These are phyloP conservation scores for Dryobates pubescens DNA, from an alignment of 2,797 vertebrate genomes.

Conservation along the genomic window DNA sequence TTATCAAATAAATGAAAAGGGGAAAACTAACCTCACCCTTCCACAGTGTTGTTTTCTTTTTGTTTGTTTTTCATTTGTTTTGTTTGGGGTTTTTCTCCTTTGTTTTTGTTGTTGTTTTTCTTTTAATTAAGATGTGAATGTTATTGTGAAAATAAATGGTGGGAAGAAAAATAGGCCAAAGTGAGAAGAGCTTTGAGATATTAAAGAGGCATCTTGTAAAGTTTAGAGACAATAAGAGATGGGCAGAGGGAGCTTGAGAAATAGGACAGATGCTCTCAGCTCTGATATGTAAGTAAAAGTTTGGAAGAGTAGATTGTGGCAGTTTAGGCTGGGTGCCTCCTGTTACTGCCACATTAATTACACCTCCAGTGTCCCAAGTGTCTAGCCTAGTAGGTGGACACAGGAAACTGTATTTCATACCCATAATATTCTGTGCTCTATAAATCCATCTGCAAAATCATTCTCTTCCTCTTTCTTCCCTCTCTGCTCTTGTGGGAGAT, in stretches of 20 bases:
- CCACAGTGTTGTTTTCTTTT: background rate
- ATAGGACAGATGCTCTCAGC: background rate
- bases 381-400: too few species aligned
- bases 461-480: too few species aligned
- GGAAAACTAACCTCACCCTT: background rate
- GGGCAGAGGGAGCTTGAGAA: background rate
- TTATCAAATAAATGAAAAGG: constrained; percentile 16
- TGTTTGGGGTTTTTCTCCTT: too few species aligned
- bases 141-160: background rate
- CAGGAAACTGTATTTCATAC: too few species aligned
- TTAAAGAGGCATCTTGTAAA: background rate
- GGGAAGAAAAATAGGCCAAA: background rate
- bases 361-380: too few species aligned
- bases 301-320: background rate
- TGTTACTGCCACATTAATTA: too few species aligned
- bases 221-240: background rate
- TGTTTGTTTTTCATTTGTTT: too few species aligned
- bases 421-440: too few species aligned
- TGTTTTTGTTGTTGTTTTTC: background rate
- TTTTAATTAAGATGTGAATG: constrained; percentile 1
- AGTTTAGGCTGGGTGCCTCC: too few species aligned
- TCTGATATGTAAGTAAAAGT: background rate
- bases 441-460: too few species aligned
- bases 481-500: too few species aligned
- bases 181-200: background rate